Percentiles rank a stretch among this genome's conserved stretches.
Conservation (phyloP, 2,113 vertebrate species). For the Loxodonta africana region DNA sequence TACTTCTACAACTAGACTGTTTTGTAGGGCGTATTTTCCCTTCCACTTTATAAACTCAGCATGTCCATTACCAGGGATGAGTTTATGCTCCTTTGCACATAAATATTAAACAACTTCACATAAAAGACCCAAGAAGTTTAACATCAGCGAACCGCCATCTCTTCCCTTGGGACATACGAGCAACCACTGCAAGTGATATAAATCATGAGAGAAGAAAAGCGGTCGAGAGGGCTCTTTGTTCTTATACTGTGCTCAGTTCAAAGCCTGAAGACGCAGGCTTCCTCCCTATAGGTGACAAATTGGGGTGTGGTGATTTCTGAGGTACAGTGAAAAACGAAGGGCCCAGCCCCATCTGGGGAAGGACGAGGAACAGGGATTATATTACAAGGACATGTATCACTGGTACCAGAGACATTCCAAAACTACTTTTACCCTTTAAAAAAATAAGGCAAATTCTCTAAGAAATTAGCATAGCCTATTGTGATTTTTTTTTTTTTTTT, state of each 20-base stretch:
- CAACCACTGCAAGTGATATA: neutral
- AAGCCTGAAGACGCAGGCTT: neutral
- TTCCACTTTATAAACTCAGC: constrained; percentile 47
- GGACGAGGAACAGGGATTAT: neutral
- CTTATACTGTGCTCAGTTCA: neutral
- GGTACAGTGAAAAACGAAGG: neutral
- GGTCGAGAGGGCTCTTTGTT: neutral
- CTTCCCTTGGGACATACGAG: neutral
- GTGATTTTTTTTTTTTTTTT: neutral
- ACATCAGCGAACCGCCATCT: neutral
- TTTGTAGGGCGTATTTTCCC: constrained; percentile 28
- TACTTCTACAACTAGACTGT: neutral
- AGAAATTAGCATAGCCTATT: neutral
- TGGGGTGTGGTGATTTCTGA: neutral
- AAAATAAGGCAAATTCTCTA: neutral
- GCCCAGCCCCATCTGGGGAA: neutral
- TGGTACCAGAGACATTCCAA: neutral
- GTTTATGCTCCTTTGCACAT: constrained; percentile 42
- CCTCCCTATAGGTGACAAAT: neutral
- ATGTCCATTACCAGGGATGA: constrained; percentile 32
- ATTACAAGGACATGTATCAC: neutral
- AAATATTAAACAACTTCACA: constrained; percentile 73
- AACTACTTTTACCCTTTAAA: neutral
- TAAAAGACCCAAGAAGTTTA: constrained; percentile 39
- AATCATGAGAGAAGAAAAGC: neutral